phyloP scores from a whole-genome alignment of 2,113 vertebrate species.

The Bubo bubo region DNA sequence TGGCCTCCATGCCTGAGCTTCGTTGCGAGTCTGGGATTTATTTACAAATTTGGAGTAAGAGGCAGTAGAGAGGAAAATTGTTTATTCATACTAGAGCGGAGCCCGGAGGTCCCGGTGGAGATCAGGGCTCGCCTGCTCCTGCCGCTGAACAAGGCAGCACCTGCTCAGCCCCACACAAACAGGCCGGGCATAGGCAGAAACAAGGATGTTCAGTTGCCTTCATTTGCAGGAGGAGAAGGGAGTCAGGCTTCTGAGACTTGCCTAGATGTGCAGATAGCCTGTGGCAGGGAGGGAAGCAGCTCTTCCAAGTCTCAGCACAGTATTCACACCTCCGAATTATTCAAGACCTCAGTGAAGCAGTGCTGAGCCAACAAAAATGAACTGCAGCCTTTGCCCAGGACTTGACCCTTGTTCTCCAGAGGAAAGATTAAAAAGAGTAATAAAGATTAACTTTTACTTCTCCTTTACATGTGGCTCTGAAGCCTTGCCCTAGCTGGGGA shows the following conservation, averaged over 20 bases:
- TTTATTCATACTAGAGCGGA: not conserved
- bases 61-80: not conserved
- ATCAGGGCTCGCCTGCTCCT: not conserved
- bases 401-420: not conserved
- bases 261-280: not conserved
- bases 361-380: not conserved
- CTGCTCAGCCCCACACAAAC: not conserved
- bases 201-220: not conserved
- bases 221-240: not conserved
- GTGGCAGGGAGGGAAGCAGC: not conserved
- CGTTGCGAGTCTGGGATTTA: not conserved
- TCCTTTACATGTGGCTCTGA: not conserved
- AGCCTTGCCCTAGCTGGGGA: not conserved
- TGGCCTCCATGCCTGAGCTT: not conserved
- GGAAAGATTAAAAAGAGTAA: not conserved
- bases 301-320: not conserved
- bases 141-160: not conserved
- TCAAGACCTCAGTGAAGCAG: not conserved
- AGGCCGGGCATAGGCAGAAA: not conserved
- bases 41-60: not conserved
- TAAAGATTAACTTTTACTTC: not conserved
- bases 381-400: not conserved
- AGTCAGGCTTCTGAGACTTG: fast-evolving
- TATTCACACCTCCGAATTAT: not conserved
- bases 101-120: not conserved